A percentile compares a stretch with the other conserved stretches of the same genome.
Evolutionary conservation across 2,888 invertebrate genomes (phyloP).

Genomic region (Tigriopus californicus): DNA sequence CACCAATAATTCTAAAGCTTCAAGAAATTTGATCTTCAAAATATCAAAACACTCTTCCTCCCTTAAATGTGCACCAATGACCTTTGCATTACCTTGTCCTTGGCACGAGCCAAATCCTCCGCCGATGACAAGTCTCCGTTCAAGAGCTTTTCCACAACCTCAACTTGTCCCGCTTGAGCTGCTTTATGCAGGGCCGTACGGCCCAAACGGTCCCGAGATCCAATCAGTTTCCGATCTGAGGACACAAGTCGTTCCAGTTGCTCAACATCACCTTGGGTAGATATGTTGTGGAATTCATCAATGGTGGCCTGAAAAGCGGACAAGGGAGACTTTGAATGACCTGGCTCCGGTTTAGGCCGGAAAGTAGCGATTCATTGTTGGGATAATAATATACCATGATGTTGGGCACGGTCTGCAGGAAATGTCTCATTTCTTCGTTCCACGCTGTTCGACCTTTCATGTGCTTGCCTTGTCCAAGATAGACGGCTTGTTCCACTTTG

Average conservation of each 20-base stretch:
- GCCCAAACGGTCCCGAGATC: slow-evolving; percentile 41
- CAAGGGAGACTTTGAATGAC: too few relatives aligned
- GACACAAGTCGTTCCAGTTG: slow-evolving; percentile 25
- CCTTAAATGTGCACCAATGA: too few relatives aligned
- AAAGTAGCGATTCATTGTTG: too few relatives aligned
- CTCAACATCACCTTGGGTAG: slow-evolving; percentile 27
- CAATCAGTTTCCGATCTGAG: slow-evolving; percentile 39
- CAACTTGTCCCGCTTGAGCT: slow-evolving; percentile 46
- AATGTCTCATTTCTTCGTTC: slow-evolving; percentile 5
- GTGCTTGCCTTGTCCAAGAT: slow-evolving; percentile 27
- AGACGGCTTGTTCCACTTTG: slow-evolving; percentile 23
- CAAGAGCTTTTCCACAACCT: slow-evolving; percentile 44
- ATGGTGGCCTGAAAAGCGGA: too few relatives aligned
- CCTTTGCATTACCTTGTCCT: too few relatives aligned
- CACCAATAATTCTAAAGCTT: too few relatives aligned
- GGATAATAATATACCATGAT: slow-evolving; percentile 29
- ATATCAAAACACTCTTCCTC: too few relatives aligned
- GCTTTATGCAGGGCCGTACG: slow-evolving; percentile 1
- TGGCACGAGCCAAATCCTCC: too few relatives aligned
- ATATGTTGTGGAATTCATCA: slow-evolving; percentile 23
- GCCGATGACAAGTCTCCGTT: slow-evolving; percentile 17
- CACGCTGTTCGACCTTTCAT: neutral
- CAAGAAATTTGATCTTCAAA: too few relatives aligned
- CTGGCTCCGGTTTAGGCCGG: too few relatives aligned
- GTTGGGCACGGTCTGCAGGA: neutral